A percentile compares a stretch with the other conserved stretches of the same genome.
Conservation (phyloP, 2,888 invertebrate genomes). For the Enoplolaimus lenunculus region DNA sequence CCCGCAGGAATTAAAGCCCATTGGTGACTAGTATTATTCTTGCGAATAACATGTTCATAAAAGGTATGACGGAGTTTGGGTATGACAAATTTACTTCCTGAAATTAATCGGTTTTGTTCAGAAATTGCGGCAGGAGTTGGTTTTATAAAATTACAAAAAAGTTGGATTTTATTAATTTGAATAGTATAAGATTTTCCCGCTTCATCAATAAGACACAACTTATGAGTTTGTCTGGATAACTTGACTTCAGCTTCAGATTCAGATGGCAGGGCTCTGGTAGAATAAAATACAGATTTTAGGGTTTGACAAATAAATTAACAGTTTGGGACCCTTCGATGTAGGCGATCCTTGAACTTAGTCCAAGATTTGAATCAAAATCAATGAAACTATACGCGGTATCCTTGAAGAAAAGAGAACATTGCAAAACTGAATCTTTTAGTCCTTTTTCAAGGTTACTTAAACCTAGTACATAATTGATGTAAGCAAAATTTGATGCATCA, state of each 20-base stretch:
- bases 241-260: neutral
- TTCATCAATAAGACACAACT: neutral
- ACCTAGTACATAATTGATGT: neutral
- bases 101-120: neutral
- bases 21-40: too few species aligned
- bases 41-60: too few species aligned
- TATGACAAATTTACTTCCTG: neutral
- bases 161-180: neutral
- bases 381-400: neutral
- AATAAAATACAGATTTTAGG: neutral
- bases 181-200: neutral
- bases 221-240: neutral
- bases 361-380: neutral
- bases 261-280: neutral
- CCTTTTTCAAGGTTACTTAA: neutral
- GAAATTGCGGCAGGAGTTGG: neutral
- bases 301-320: neutral
- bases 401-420: neutral
- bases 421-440: neutral
- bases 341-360: neutral
- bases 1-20: too few species aligned
- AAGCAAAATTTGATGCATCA: conserved; percentile 3
- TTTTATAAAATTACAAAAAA: neutral
- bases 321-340: neutral
- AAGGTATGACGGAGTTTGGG: neutral